phyloP scores from a whole-genome alignment of 2,113 vertebrate genomes.

The Tachysurus fulvidraco region DNA sequence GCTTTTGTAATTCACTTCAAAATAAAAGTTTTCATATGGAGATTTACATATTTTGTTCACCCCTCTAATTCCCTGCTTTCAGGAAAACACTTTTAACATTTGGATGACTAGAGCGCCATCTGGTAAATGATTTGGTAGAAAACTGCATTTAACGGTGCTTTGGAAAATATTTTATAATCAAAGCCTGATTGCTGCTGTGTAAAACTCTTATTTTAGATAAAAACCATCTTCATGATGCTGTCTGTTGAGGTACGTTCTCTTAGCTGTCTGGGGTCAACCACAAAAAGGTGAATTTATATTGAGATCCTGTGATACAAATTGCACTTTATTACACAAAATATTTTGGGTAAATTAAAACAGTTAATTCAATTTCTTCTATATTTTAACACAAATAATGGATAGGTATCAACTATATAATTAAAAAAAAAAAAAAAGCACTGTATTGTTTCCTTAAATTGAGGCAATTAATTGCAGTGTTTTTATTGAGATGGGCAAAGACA shows the following conservation, averaged over 20 bases:
- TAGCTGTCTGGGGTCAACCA: background rate
- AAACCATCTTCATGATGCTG: background rate
- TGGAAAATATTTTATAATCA: background rate
- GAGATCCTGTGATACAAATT: background rate
- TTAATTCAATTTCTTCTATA: no score
- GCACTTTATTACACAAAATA: no score
- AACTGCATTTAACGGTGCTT: background rate
- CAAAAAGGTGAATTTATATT: background rate
- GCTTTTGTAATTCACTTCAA: background rate
- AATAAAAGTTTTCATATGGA: background rate
- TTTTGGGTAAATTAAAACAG: no score
- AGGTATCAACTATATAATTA: background rate
- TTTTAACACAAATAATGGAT: no score
- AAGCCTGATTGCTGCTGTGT: background rate
- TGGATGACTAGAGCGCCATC: conserved; percentile 27
- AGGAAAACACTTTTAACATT: background rate
- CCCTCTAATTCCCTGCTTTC: background rate
- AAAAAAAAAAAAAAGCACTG: background rate
- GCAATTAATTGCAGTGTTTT: background rate
- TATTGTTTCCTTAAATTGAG: no score
- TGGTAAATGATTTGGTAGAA: background rate
- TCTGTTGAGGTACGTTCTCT: background rate
- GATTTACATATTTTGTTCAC: background rate
- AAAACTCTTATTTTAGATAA: background rate
- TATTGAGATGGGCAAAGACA: background rate